Evolutionary conservation across 2,797 vertebrate species (phyloP).

Genomic region (Hyperoplus lanceolatus): DNA sequence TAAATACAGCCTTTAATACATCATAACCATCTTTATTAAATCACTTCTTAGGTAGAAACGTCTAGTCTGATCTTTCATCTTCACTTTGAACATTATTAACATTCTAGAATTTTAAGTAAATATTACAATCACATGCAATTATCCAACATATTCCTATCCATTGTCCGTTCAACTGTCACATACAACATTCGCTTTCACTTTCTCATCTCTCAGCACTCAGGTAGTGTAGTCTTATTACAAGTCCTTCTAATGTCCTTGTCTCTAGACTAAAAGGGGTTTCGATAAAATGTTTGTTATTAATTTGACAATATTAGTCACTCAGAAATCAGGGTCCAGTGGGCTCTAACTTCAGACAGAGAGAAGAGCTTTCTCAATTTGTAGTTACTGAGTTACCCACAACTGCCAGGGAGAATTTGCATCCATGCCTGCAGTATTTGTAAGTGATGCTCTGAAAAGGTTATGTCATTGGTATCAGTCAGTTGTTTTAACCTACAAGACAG

Average conservation of each 20-base stretch:
- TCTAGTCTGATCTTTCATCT: not conserved
- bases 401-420: not conserved
- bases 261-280: not conserved
- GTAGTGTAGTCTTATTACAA: not conserved
- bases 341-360: not conserved
- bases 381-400: not conserved
- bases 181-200: not conserved
- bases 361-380: not conserved
- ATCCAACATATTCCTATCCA: not conserved
- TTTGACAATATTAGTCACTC: conserved; percentile 26
- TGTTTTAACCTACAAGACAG: not conserved
- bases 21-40: conserved; percentile 50
- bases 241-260: not conserved
- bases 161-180: not conserved
- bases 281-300: not conserved
- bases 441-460: not conserved
- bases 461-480: not conserved
- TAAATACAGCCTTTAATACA: not conserved
- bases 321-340: not conserved
- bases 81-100: not conserved
- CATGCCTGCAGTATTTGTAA: not conserved
- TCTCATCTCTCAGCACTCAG: not conserved
- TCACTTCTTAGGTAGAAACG: not conserved
- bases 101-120: conserved; percentile 23
- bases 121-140: not conserved